A percentile compares a stretch with the other conserved stretches of the same genome.
phyloP scores from a whole-genome alignment of 1,140 invertebrate species.

The Leptinotarsa defecta region DNA sequence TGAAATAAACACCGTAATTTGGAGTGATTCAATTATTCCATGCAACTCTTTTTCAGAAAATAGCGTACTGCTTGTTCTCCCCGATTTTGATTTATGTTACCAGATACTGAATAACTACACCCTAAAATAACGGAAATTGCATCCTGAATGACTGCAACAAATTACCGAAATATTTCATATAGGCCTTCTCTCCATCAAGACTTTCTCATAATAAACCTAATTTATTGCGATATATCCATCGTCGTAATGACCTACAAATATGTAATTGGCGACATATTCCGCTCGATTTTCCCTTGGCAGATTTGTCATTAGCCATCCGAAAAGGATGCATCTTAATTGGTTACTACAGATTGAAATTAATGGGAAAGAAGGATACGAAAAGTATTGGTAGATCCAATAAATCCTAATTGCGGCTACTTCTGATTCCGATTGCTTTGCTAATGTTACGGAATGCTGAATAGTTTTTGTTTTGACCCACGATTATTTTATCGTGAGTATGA shows the following conservation, averaged over 20 bases:
- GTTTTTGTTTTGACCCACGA: no score
- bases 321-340: constrained; percentile 15
- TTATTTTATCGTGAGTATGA: no score
- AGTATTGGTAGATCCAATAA: no score
- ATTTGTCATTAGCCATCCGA: constrained; percentile 18
- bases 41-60: no score
- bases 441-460: no score
- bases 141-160: constrained; percentile 13
- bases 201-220: constrained; percentile 36
- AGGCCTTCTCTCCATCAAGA: not conserved
- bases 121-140: constrained; percentile 7
- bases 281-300: constrained; percentile 25
- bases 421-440: no score
- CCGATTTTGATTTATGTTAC: no score
- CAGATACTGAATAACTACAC: not conserved
- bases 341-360: not conserved
- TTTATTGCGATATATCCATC: constrained; percentile 25
- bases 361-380: not conserved
- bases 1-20: no score
- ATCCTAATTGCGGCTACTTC: no score
- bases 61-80: no score
- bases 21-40: no score
- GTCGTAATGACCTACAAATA: constrained; percentile 23
- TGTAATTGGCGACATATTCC: constrained; percentile 42
- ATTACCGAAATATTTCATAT: constrained; percentile 19